Evolutionary conservation across 1,140 invertebrate species (phyloP), one percentile per base, ranked within the genome.

Genomic region (Pseudomyrmex sp.): DNA sequence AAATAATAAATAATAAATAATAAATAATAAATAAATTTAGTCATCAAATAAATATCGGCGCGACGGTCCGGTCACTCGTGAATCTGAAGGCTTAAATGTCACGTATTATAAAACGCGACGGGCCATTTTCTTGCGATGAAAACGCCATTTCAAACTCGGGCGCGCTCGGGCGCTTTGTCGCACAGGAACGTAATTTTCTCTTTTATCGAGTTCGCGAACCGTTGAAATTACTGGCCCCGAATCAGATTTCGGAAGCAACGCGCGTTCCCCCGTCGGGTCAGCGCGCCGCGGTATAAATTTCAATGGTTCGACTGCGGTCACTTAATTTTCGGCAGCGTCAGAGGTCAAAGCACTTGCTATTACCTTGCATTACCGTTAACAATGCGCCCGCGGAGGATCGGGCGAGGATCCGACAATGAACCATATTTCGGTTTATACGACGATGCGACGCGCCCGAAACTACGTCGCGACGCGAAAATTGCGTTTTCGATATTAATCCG

Each of bases 281-380:
- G 15, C n/a, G 44, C 54, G 20, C 66, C 15, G 52, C 46, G 48
- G 58, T 70, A 84, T 87, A 88, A 84, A 88, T 88, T 88, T 87
- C 85, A 88, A 88, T 88, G 73, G 79, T 73, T 63, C 59, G 79
- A 54, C 79, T 87, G 86, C 70, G 82, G 83, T 88, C 85, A 79
- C 86, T 88, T 88, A 88, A 88, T 87, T 88, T 87, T 73, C 54
- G 72, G 61, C 66, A 80, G 76, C 76, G 26, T 8, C 58, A 48
- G 35, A 35, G 65, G 65, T 87, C 86, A 88, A 88, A 88, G 85
- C 86, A 75, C 15, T 20, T 82, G 87, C 82, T 84, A 87, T 87
- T 87, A 87, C 82, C 75, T 82, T 70, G 85, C 82, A 88, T 88
- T 88, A 88, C 77, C 82, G 82, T 79, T 84, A 88, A 87, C 86